Evolutionary conservation across 2,888 invertebrate genomes (phyloP), one percentile per base, ranked within the genome.

Genomic region (Venusia cambrica): DNA sequence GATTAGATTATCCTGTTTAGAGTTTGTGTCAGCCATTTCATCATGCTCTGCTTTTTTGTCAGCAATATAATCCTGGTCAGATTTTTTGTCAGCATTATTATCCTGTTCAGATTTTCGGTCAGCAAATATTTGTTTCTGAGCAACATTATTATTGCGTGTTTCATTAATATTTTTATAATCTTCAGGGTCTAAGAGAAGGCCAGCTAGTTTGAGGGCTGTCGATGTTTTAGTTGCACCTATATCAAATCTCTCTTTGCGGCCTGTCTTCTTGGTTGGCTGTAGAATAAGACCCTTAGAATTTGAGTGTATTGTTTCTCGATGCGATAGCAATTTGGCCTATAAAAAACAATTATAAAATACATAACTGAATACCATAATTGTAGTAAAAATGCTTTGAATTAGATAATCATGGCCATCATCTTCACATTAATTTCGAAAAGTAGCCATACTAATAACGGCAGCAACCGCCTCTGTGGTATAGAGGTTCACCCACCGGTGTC

Each of bases 171-270:
- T 30, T 15, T 16, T 7, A 27, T n/a, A n/a, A n/a, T 33, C n/a
- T 9, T 52, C 42, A 14, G 28, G 54, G 32, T 36, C 29, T 0
- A 19, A 11, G 10, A 43, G 28, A 5, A 63, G 46, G 12, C 85
- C 85, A 21, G 83, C 66, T 31, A 85, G 42, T 54, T 69, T 78
- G 1, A 73, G 48, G 5, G 78, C 83, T 6, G 71, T 71, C n/a
- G 69, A 66, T 15, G 49, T 35, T 66, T 66, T 80, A 1, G 64
- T 43, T 3, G 44, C 51, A 3, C 75, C 74, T 39, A 57, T 60
- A 38, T 85, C 85, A 37, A 71, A 73, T 48, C 85, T 67, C 34
- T 62, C 55, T 47, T 72, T 74, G n/a, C 83, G 70, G 5, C 72
- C 68, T 5, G 62, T 59, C 16, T 59, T 51, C 44, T 54, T 57